phyloP scores from a whole-genome alignment of 2,113 vertebrate species.

The Neolamprologus longior region DNA sequence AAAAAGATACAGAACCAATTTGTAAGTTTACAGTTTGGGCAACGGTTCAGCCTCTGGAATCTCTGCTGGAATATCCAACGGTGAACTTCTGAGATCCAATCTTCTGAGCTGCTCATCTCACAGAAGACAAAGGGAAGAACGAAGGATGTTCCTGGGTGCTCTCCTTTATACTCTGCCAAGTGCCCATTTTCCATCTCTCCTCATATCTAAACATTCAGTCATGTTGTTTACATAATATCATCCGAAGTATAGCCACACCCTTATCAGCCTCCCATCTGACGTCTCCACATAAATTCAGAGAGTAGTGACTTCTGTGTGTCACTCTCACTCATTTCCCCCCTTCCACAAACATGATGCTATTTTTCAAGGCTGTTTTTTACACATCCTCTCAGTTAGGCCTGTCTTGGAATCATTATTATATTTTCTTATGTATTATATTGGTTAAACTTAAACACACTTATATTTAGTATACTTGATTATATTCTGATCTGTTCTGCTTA shows the following conservation, averaged over 20 bases:
- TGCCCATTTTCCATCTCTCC: accelerated
- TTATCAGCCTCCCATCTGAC: not conserved
- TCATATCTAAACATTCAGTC: accelerated
- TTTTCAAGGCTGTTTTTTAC: not conserved
- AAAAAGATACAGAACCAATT: not conserved
- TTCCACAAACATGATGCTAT: not conserved
- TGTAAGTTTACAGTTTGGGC: not conserved
- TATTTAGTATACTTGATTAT: not conserved
- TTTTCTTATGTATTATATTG: accelerated
- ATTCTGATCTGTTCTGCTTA: not conserved
- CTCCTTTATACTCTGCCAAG: not conserved
- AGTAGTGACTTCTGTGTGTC: not conserved
- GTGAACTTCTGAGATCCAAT: not conserved
- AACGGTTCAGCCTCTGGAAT: not conserved
- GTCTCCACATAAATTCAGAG: not conserved
- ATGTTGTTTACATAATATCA: not conserved
- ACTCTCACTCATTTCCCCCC: not conserved
- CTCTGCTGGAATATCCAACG: not conserved
- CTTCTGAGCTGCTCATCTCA: not conserved
- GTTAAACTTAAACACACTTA: not conserved
- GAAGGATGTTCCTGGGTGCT: accelerated
- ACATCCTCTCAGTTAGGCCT: not conserved
- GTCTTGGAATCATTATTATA: not conserved
- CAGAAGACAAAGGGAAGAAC: not conserved
- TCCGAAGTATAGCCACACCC: not conserved